Evolutionary conservation across 2,888 invertebrate species (phyloP).

Genomic region (Agrotis ipsilon): DNA sequence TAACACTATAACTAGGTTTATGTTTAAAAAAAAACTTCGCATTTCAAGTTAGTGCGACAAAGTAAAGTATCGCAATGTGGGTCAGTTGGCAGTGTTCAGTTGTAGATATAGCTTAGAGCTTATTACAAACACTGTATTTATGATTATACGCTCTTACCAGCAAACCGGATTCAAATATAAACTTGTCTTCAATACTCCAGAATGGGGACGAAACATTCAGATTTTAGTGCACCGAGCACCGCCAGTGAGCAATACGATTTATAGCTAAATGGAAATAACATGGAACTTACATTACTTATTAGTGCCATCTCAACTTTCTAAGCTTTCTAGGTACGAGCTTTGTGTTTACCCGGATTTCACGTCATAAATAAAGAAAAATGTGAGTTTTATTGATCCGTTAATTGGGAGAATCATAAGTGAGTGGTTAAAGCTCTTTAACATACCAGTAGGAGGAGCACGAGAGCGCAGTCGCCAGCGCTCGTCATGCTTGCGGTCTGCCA

Average conservation of each 20-base stretch:
- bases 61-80: slow-evolving; percentile 56
- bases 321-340: neutral
- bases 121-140: slow-evolving; percentile 66
- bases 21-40: slow-evolving; percentile 9
- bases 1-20: neutral
- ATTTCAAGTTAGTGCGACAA: slow-evolving; percentile 31
- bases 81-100: slow-evolving; percentile 59
- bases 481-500: slow-evolving; percentile 91
- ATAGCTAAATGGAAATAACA: slow-evolving; percentile 47
- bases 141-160: slow-evolving; percentile 58
- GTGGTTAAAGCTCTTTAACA: slow-evolving; percentile 64
- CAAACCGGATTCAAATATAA: slow-evolving; percentile 67
- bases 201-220: slow-evolving; percentile 63
- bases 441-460: slow-evolving; percentile 86
- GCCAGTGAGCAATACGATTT: slow-evolving; percentile 37
- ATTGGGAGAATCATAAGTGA: slow-evolving; percentile 10
- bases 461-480: slow-evolving; percentile 86
- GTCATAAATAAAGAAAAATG: slow-evolving; percentile 1
- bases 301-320: slow-evolving; percentile 32
- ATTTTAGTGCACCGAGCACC: slow-evolving; percentile 51
- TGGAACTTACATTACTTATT: slow-evolving; percentile 6
- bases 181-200: slow-evolving; percentile 61
- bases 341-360: neutral
- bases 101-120: slow-evolving; percentile 60
- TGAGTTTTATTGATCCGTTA: neutral